Conservation (phyloP, 2,888 invertebrate species). For the Agrochola lota region DNA sequence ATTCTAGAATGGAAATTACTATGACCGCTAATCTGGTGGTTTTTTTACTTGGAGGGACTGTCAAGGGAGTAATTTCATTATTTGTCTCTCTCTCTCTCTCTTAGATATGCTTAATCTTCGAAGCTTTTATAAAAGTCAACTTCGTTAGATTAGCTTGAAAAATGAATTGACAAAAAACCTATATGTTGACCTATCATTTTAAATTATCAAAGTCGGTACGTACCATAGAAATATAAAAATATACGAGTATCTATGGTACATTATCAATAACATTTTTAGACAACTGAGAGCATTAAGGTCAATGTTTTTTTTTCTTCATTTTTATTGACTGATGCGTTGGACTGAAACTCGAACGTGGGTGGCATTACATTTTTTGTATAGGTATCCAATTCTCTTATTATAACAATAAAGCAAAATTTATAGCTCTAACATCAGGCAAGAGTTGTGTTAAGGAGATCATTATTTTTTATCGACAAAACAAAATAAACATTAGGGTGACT, state of each 20-base stretch:
- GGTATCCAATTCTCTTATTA: background rate
- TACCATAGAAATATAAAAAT: no score
- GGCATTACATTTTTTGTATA: background rate
- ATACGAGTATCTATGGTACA: no score
- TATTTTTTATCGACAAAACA: conserved; percentile 39
- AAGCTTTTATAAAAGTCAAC: background rate
- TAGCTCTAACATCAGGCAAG: background rate
- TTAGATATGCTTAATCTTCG: background rate
- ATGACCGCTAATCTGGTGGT: background rate
- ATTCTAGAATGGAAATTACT: background rate
- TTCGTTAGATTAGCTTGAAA: background rate
- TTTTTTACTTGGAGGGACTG: background rate
- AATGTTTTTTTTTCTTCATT: background rate
- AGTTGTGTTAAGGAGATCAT: conserved; percentile 10
- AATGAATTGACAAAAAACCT: background rate
- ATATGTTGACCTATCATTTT: no score
- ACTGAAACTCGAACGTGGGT: background rate
- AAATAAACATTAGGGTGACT: conserved; percentile 28
- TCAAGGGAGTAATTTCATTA: background rate
- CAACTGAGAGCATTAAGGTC: background rate
- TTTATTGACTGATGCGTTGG: background rate
- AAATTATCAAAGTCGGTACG: no score
- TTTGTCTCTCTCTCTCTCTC: background rate
- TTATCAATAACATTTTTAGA: background rate
- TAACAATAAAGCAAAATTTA: conserved; percentile 19